A percentile compares a stretch with the other conserved stretches of the same genome.
These are phyloP conservation scores for Micropoecilia bifurca DNA, from an alignment of 2,797 vertebrate genomes.

Conservation along the genomic window DNA sequence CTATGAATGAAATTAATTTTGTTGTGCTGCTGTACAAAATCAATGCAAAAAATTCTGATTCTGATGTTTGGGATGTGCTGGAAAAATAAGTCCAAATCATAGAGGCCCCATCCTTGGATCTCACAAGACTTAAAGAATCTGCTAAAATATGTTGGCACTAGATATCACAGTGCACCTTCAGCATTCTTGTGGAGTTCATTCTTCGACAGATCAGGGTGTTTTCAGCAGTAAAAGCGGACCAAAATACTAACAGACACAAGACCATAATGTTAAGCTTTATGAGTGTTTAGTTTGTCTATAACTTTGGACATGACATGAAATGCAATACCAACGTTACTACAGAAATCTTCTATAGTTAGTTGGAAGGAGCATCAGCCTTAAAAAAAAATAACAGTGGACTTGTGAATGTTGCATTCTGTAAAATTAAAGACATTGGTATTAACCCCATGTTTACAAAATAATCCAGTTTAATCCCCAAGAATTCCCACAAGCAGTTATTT, in stretches of 20 bases:
- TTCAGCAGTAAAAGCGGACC: background rate
- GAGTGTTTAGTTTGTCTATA: background rate
- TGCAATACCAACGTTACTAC: background rate
- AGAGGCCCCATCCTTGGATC: background rate
- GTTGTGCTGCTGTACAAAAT: too few relatives aligned
- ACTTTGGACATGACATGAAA: background rate
- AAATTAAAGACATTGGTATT: background rate
- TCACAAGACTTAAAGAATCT: background rate
- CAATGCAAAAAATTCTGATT: too few relatives aligned
- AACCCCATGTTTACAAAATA: background rate
- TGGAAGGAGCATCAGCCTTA: background rate
- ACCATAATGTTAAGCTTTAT: background rate
- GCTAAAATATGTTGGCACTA: background rate
- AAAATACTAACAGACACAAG: background rate
- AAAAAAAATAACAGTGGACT: conserved; percentile 1
- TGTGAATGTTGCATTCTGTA: background rate
- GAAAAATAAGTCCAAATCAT: background rate
- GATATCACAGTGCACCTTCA: background rate
- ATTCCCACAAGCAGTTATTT: background rate
- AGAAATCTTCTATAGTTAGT: background rate
- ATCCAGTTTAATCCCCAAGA: background rate
- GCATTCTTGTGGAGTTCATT: background rate
- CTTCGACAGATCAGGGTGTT: background rate
- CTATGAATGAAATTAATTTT: too few relatives aligned
- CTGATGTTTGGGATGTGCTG: background rate